Conservation (phyloP, 2,113 vertebrate species). For the Marcusenius ussheri region DNA sequence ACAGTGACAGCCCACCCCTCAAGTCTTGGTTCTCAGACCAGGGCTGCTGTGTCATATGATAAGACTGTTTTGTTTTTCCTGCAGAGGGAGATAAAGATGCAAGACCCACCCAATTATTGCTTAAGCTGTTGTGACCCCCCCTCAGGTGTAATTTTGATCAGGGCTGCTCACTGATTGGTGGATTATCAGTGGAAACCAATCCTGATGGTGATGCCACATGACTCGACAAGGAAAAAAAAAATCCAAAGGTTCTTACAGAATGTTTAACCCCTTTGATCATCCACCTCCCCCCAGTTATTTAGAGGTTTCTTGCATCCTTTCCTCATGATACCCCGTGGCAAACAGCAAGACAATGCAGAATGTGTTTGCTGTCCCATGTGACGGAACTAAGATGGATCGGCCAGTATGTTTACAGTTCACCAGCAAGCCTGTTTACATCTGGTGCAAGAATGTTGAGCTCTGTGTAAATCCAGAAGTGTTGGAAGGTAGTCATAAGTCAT, state of each 20-base stretch:
- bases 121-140: slow-evolving; percentile 12
- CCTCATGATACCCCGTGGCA: background rate
- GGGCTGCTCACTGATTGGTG: background rate
- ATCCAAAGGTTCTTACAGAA: background rate
- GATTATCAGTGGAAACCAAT: background rate
- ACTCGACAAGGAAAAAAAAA: background rate
- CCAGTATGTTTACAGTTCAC: background rate
- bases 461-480: background rate
- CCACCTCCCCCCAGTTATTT: background rate
- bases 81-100: slow-evolving; percentile 10
- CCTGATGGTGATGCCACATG: background rate
- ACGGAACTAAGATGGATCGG: background rate
- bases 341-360: background rate
- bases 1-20: background rate
- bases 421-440: background rate
- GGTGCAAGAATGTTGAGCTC: background rate
- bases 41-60: background rate
- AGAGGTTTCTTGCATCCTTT: background rate
- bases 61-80: background rate
- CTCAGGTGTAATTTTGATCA: background rate
- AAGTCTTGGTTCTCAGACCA: background rate
- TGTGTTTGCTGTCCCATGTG: background rate
- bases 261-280: background rate
- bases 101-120: background rate
- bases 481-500: background rate